Evolutionary conservation across 2,113 vertebrate genomes (phyloP).

Genomic region (Thamnaconus septentrionalis): DNA sequence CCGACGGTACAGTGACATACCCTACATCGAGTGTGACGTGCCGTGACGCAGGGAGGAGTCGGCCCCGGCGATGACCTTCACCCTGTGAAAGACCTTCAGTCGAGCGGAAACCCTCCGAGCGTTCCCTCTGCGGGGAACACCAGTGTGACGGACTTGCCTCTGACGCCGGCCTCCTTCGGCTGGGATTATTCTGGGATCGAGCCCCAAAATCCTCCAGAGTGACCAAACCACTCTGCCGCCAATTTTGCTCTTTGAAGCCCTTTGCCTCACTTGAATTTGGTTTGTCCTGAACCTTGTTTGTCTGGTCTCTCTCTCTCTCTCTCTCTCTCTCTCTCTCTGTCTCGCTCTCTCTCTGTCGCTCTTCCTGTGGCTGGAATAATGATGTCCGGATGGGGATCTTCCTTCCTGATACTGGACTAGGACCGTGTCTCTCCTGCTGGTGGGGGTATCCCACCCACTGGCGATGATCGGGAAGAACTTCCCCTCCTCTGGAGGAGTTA

Average conservation of each 20-base stretch:
- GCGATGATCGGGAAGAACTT: too few species aligned
- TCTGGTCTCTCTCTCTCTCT: conserved; percentile 2
- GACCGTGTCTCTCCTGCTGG: neutral
- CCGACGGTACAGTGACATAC: conserved; percentile 90
- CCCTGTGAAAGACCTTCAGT: conserved; percentile 6
- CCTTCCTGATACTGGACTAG: conserved; percentile 8
- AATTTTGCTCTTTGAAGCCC: neutral
- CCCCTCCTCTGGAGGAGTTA: conserved; percentile 48
- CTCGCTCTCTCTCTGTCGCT: too few species aligned
- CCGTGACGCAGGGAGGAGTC: conserved; percentile 60
- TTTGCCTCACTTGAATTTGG: neutral
- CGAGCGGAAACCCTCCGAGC: conserved; percentile 11
- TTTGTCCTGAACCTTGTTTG: neutral
- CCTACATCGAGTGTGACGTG: conserved; percentile 91
- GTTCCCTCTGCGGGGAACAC: conserved; percentile 19
- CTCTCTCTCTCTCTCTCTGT: too few species aligned
- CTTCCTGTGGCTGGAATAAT: too few species aligned
- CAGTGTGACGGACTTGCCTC: conserved; percentile 16
- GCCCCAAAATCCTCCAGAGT: conserved; percentile 23
- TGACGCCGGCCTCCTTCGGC: conserved; percentile 40
- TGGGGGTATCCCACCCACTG: too few species aligned
- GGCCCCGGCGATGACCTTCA: neutral
- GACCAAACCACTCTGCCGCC: conserved; percentile 29
- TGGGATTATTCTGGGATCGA: conserved; percentile 46
- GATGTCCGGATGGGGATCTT: too few species aligned